These are phyloP conservation scores for Anaspis maculata DNA, from an alignment of 2,888 invertebrate species.

Conservation along the genomic window DNA sequence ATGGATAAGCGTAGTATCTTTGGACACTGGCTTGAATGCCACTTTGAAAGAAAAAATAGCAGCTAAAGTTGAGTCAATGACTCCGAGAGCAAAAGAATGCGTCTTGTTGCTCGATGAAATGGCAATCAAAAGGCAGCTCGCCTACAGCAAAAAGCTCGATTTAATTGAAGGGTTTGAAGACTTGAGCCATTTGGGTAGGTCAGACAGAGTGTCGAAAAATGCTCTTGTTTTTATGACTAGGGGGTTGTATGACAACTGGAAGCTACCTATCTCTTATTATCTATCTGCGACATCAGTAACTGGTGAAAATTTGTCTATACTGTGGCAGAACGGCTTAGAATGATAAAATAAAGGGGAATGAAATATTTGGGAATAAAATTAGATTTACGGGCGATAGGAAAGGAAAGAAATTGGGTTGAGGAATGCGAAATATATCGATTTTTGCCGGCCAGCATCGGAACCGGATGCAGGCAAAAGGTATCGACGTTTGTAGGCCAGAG, in stretches of 20 bases:
- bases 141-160: not conserved
- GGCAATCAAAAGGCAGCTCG: not conserved
- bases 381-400: too few species aligned
- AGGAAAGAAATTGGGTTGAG: too few species aligned
- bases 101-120: not conserved
- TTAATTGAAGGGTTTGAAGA: slow-evolving; percentile 1
- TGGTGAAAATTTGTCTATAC: too few species aligned
- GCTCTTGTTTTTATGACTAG: slow-evolving; percentile 4
- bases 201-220: not conserved
- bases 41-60: not conserved
- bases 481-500: too few species aligned
- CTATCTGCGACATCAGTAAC: too few species aligned
- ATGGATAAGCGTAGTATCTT: not conserved
- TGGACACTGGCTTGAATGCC: not conserved
- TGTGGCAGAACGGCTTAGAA: too few species aligned
- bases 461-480: too few species aligned
- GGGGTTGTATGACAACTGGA: slow-evolving; percentile 3
- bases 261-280: slow-evolving; percentile 4
- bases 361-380: too few species aligned
- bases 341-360: too few species aligned
- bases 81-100: not conserved
- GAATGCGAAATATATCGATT: too few species aligned
- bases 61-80: not conserved
- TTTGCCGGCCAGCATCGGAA: too few species aligned
- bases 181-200: slow-evolving; percentile 2